Base-by-base conservation (phyloP, 2,888 invertebrate species). In the Athripsodes cinereus region DNA sequence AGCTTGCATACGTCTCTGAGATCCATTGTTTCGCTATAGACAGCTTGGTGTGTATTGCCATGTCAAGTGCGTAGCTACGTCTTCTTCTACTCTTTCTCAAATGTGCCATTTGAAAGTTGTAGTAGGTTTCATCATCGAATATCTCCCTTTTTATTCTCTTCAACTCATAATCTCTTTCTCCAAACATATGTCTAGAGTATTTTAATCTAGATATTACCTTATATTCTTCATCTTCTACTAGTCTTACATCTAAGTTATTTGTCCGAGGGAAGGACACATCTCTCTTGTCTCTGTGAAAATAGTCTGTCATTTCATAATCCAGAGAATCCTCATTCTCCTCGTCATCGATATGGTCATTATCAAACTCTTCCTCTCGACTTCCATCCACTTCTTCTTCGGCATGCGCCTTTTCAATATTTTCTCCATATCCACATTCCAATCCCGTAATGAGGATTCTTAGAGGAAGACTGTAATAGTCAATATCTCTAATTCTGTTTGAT, bases 1-100 rank as follows among this genome's bases (percentile, higher is more conserved):
- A 92, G 34, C 91, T 91, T 5, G 91, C 91, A 65, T 90, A 86
- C 0, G 92, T 92, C 72, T 92, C 92, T 16, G 90, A 87, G 68
- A 89, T 86, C 90, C 91, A 91, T 69, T 89, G 88, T 68, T 86
- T 88, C 13, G 91, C 90, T 67, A 89, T 88, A 10, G 86, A 80
- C 62, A 89, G 82, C 70, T 85, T 82, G 13, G 82, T 76, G 69
- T 86, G 85, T 66, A 85, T 76, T 46, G 81, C 78, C 71, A 83
- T 80, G 69, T 83, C 81, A 51, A 82, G 78, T 31, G 76, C 75
- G 26, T 61, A 63, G 22, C 56, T 63, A 49, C 63, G 51, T 57
- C 52, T 55, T 55, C 63, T 52, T 44, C 63, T 55, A 22, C 60
- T 61, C 34, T 63, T 63, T 10, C 55, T 55, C 13, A 63, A 26